Conservation (phyloP, 1,140 invertebrate species). For the Himalopsyche phryganea region DNA sequence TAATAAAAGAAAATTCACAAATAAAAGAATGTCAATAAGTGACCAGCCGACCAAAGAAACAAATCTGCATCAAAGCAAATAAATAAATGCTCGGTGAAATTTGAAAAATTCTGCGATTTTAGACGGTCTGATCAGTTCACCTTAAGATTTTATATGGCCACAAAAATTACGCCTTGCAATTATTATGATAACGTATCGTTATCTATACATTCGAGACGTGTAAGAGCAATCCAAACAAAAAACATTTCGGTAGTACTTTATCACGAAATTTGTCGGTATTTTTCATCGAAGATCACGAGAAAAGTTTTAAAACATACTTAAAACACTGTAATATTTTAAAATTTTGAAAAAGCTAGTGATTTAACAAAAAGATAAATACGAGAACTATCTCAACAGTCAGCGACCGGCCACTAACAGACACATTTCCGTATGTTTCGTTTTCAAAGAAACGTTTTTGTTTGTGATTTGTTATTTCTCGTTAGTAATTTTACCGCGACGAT, state of each 20-base stretch:
- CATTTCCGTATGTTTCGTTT: conserved; percentile 16
- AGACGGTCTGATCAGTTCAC: neutral
- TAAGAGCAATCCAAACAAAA: conserved; percentile 18
- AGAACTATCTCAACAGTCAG: conserved; percentile 7
- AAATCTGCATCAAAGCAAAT: too few relatives aligned
- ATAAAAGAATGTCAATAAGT: too few relatives aligned
- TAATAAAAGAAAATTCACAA: too few relatives aligned
- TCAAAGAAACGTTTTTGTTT: conserved; percentile 2
- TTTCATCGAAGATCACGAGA: conserved; percentile 5
- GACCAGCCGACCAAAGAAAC: too few relatives aligned
- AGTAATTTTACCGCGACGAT: conserved; percentile 11
- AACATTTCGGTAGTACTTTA: conserved; percentile 11
- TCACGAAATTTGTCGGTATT: neutral
- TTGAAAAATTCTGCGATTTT: too few relatives aligned
- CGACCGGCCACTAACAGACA: conserved; percentile 14
- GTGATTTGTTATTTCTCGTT: conserved; percentile 1
- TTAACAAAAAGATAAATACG: conserved; percentile 17
- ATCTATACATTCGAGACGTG: conserved; percentile 13
- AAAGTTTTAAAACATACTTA: conserved; percentile 15
- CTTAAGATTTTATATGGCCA: conserved; percentile 7
- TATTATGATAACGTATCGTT: conserved; percentile 17
- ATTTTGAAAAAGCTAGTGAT: conserved; percentile 11
- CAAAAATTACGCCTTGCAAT: conserved; percentile 10
- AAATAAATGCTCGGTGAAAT: too few relatives aligned
- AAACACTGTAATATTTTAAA: conserved; percentile 15